phyloP scores from a whole-genome alignment of 2,113 vertebrate genomes.

The Natator depressus region DNA sequence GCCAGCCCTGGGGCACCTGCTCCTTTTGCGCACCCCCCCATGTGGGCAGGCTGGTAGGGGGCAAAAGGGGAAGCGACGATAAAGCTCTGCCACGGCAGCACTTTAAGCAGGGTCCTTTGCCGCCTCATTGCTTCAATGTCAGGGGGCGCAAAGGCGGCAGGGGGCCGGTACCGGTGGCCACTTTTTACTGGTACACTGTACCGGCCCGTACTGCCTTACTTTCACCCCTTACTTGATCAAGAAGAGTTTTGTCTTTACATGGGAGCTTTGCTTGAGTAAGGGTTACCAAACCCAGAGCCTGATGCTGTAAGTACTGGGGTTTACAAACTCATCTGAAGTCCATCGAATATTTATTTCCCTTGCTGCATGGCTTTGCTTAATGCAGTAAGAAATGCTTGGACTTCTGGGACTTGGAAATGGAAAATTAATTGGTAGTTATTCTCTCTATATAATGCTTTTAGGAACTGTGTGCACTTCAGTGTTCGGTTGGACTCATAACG shows the following conservation, averaged over 20 bases:
- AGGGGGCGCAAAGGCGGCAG: too few relatives aligned
- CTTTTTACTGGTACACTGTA: too few relatives aligned
- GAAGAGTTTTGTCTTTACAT: not conserved
- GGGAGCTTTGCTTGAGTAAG: not conserved
- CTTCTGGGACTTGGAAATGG: not conserved
- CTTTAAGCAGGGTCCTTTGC: too few relatives aligned
- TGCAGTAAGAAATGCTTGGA: not conserved
- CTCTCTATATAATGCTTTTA: not conserved
- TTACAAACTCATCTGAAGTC: slow-evolving; percentile 15
- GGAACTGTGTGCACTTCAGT: not conserved
- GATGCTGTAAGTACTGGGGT: slow-evolving; percentile 33
- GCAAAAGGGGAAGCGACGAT: too few relatives aligned
- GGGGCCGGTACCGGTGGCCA: too few relatives aligned
- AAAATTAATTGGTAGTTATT: not conserved
- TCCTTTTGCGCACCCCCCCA: too few relatives aligned
- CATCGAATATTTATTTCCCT: not conserved
- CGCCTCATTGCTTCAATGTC: too few relatives aligned
- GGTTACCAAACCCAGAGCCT: not conserved
- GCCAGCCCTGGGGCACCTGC: too few relatives aligned
- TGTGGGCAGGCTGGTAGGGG: too few relatives aligned
- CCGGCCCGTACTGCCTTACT: too few relatives aligned
- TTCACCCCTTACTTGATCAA: not conserved
- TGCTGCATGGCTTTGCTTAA: slow-evolving; percentile 13
- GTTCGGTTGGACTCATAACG: not conserved
- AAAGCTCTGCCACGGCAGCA: too few relatives aligned